phyloP scores from a whole-genome alignment of 2,797 vertebrate genomes.

The Cirrhinus mrigala region DNA sequence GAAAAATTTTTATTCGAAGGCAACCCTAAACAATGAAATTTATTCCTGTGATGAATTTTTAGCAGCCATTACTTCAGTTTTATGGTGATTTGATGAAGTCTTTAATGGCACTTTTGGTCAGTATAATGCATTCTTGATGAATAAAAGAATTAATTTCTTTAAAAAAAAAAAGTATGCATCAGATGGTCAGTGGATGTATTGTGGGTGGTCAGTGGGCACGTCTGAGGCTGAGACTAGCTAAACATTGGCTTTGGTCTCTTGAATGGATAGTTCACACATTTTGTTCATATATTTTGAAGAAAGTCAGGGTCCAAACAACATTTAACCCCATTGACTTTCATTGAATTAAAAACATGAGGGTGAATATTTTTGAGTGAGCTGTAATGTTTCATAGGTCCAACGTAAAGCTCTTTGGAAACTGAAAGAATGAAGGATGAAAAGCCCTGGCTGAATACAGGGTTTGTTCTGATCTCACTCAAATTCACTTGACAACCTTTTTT shows the following conservation, averaged over 20 bases:
- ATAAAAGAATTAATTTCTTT: background rate
- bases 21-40: too few relatives aligned
- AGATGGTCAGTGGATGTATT: background rate
- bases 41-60: background rate
- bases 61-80: background rate
- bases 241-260: background rate
- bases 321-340: background rate
- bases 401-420: background rate
- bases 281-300: background rate
- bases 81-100: background rate
- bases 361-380: background rate
- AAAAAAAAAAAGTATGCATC: background rate
- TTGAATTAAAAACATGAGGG: background rate
- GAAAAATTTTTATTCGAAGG: too few relatives aligned
- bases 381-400: background rate
- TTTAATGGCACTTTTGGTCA: background rate
- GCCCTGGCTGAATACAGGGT: background rate
- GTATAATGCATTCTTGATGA: background rate
- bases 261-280: background rate
- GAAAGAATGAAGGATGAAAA: constrained; percentile 16
- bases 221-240: background rate
- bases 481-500: background rate
- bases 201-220: background rate
- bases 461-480: constrained; percentile 9
- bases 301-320: background rate